Evolutionary conservation across 2,888 invertebrate species (phyloP), one percentile per base, ranked within the genome.

Genomic region (Augiades crinisus): DNA sequence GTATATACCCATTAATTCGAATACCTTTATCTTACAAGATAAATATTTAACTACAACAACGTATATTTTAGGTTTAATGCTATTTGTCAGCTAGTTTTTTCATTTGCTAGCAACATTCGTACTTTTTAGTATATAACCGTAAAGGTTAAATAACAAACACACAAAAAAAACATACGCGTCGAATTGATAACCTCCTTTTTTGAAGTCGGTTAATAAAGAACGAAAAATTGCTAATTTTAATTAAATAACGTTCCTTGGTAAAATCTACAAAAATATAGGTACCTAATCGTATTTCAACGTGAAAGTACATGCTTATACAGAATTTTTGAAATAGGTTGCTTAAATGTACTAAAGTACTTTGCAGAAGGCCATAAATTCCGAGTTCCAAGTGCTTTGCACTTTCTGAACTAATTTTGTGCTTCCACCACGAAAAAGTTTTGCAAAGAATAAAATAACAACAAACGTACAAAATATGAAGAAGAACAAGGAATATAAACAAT

Each of bases 351-450:
- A 41, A 50, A 41, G 34, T 43, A 50, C 49, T 50, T 49, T 33
- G 19, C 13, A 14, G 27, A 43, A 33, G 27, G 49, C 49, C 27
- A 50, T 50, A 50, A 50, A 50, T 50, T 41, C 27, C 41, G 27
- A 14, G 41, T 27, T 41, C 38, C 40, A 14, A 50, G 49, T 50
- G 49, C 36, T 50, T 50, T 50, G 49, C 49, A 41, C 49, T 50
- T 50, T 41, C 12, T 22, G 41, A 50, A 50, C 50, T 50, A 50
- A 50, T 50, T 50, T 43, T 16, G 43, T 36, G 41, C 36, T 50
- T 43, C 27, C 50, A 19, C 34, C 43, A 50, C 49, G 38, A 50
- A 36, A 49, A 31, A 36, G 13, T 50, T 49, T 19, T 38, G 24
- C 16, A 27, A 43, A 41, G 34, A 50, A 30, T 31, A 30, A 40